These are phyloP conservation scores for Heterodera carotae DNA, from an alignment of 1,140 invertebrate species.

Conservation along the genomic window DNA sequence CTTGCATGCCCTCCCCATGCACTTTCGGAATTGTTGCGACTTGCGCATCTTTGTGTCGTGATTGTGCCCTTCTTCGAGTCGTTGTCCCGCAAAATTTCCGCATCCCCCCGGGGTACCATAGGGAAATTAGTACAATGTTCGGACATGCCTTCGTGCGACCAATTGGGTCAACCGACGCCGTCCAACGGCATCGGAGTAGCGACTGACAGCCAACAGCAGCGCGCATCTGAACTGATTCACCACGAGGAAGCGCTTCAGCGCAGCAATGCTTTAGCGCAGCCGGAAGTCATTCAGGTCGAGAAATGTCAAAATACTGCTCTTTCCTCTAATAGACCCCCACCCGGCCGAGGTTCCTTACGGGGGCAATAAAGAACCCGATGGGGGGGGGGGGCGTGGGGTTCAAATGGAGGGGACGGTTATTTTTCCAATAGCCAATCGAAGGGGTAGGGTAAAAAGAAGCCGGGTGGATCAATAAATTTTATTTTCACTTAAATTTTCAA, in stretches of 20 bases:
- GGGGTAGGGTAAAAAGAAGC: too few relatives aligned
- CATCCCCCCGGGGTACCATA: not conserved
- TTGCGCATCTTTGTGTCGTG: slow-evolving; percentile 21
- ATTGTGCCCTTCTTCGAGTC: slow-evolving; percentile 18
- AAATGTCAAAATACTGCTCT: too few relatives aligned
- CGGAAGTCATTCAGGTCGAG: not conserved
- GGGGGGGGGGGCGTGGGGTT: not conserved
- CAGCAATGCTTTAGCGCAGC: not conserved
- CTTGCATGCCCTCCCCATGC: slow-evolving; percentile 22
- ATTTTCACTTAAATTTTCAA: too few relatives aligned
- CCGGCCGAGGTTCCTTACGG: too few relatives aligned
- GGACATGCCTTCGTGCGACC: not conserved
- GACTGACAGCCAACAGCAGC: not conserved
- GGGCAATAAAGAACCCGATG: too few relatives aligned
- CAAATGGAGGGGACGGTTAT: too few relatives aligned
- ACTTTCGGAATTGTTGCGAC: slow-evolving; percentile 31
- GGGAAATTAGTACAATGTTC: not conserved
- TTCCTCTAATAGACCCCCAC: too few relatives aligned
- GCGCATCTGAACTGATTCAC: not conserved
- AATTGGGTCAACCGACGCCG: not conserved
- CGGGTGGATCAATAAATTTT: too few relatives aligned
- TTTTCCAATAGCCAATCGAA: too few relatives aligned
- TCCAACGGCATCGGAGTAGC: not conserved
- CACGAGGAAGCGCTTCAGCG: not conserved
- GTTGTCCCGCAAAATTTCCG: slow-evolving; percentile 5